These are phyloP conservation scores for Lagopus leucura DNA, from an alignment of 2,113 vertebrate species.

Conservation along the genomic window DNA sequence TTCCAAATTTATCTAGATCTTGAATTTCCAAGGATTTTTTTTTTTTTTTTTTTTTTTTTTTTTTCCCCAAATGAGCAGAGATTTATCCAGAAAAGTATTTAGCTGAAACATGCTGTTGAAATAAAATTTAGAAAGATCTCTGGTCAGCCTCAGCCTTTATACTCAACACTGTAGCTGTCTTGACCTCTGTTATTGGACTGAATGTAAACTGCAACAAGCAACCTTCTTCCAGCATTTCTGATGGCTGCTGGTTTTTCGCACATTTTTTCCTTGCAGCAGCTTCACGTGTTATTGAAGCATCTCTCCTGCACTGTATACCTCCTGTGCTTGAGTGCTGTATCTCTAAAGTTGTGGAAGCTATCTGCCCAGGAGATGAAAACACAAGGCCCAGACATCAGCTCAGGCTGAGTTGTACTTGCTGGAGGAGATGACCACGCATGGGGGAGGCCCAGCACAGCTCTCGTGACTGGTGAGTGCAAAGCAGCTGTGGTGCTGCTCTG, in stretches of 20 bases:
- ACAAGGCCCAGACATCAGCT: accelerated
- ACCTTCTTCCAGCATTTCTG: not conserved
- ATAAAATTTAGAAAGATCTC: not conserved
- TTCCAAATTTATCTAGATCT: not conserved
- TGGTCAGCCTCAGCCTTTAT: not conserved
- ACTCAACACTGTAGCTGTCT: not conserved
- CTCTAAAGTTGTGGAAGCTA: not conserved
- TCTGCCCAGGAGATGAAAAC: not conserved
- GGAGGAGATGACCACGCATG: not conserved
- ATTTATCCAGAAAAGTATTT: not conserved
- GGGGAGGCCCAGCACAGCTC: not conserved
- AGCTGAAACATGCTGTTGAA: not conserved
- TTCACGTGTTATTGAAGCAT: not conserved
- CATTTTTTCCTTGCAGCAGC: not conserved
- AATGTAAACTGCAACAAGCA: not conserved
- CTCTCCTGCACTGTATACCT: not conserved
- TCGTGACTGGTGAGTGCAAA: not conserved
- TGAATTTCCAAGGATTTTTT: not conserved
- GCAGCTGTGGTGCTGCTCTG: not conserved
- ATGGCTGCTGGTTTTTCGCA: not conserved
- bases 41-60: not conserved
- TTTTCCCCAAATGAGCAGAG: not conserved
- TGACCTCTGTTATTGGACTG: not conserved
- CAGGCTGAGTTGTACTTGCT: accelerated
- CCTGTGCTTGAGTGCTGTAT: not conserved